These are phyloP conservation scores for Odontamblyopus lacepedii DNA, from an alignment of 2,797 vertebrate genomes.

Conservation along the genomic window DNA sequence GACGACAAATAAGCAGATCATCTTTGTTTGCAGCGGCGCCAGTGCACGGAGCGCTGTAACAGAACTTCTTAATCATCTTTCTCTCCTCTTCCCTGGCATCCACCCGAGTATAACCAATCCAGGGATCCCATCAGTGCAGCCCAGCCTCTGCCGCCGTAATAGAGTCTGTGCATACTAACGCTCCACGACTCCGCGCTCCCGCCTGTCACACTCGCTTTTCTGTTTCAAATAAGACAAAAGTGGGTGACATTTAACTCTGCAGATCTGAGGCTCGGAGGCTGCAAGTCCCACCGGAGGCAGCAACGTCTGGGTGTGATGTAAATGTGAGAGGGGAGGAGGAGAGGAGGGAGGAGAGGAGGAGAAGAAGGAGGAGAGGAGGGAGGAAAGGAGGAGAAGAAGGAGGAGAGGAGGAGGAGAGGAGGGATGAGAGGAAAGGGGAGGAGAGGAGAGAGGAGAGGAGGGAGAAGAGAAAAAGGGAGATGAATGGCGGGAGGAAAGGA, in stretches of 20 bases:
- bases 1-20: too few relatives aligned
- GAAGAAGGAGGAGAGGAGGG: conserved; percentile 7
- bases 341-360: not conserved
- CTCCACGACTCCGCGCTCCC: conserved; percentile 1
- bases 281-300: conserved; percentile 26
- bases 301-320: conserved; percentile 36
- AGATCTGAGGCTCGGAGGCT: conserved; percentile 28
- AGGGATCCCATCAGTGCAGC: conserved; percentile 56
- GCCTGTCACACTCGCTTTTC: conserved; percentile 11
- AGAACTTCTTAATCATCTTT: conserved; percentile 67
- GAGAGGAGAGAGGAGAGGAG: not conserved
- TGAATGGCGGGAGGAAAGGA: not conserved
- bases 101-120: conserved; percentile 46
- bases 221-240: conserved; percentile 1
- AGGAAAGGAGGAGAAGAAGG: not conserved
- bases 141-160: conserved; percentile 36
- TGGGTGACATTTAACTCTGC: conserved; percentile 6
- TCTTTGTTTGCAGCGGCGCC: too few relatives aligned
- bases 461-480: too few relatives aligned
- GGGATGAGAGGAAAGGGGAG: too few relatives aligned
- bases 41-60: too few relatives aligned
- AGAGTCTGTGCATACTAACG: conserved; percentile 27
- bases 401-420: conserved; percentile 25
- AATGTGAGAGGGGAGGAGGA: conserved; percentile 5
- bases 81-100: conserved; percentile 28